phyloP scores from a whole-genome alignment of 2,888 invertebrate genomes.

The Agrochola circellaris region DNA sequence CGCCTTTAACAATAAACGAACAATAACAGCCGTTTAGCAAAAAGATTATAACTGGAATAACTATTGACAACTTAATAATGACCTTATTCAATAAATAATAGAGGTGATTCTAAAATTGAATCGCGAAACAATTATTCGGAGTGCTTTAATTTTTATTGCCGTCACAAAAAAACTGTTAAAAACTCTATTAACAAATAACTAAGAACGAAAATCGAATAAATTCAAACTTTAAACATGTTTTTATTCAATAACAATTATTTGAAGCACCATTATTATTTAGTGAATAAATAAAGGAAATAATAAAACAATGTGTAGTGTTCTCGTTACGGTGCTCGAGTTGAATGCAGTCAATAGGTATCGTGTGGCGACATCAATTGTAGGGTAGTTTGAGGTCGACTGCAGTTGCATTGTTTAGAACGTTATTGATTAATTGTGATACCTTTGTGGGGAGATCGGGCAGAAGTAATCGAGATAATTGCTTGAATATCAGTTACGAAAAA shows the following conservation, averaged over 20 bases:
- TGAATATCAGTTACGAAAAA: slow-evolving; percentile 61
- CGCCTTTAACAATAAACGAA: slow-evolving; percentile 63
- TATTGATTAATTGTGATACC: slow-evolving; percentile 64
- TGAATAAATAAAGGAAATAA: slow-evolving; percentile 62
- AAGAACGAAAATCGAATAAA: slow-evolving; percentile 27
- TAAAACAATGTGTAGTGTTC: slow-evolving; percentile 66
- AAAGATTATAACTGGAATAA: slow-evolving; percentile 33
- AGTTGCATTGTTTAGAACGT: slow-evolving; percentile 53
- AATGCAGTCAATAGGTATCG: slow-evolving; percentile 70
- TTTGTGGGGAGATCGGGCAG: slow-evolving; percentile 58
- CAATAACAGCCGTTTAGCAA: slow-evolving; percentile 46
- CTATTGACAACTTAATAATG: slow-evolving; percentile 13
- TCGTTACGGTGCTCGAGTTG: slow-evolving; percentile 54
- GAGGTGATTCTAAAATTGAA: not conserved
- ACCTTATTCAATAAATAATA: slow-evolving; percentile 20
- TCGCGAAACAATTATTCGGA: slow-evolving; percentile 4
- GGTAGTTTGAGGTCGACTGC: slow-evolving; percentile 49
- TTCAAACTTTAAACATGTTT: slow-evolving; percentile 6
- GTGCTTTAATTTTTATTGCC: slow-evolving; percentile 21
- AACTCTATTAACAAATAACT: not conserved
- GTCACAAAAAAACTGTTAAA: not conserved
- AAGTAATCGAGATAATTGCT: slow-evolving; percentile 67
- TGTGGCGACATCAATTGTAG: slow-evolving; percentile 67
- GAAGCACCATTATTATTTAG: slow-evolving; percentile 55
- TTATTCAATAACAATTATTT: slow-evolving; percentile 64